These are phyloP conservation scores for Onthophagus taurus DNA, from an alignment of 1,140 invertebrate species.

Conservation along the genomic window DNA sequence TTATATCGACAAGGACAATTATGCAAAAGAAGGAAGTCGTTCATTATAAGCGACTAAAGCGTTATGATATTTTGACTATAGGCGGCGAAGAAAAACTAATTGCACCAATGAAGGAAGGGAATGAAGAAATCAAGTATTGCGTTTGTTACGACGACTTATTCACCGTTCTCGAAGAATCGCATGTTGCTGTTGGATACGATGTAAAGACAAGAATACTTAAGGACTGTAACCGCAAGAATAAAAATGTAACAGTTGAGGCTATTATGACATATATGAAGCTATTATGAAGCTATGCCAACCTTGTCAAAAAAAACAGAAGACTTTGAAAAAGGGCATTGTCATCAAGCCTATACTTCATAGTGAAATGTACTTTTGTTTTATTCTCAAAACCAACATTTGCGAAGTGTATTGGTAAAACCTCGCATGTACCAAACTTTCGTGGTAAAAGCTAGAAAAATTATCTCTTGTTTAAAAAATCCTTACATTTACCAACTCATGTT, in stretches of 20 bases:
- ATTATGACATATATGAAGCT: constrained; percentile 22
- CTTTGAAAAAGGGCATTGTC: constrained; percentile 27
- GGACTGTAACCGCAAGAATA: constrained; percentile 14
- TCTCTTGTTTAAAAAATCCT: too few relatives aligned
- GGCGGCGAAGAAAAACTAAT: constrained; percentile 18
- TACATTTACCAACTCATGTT: too few relatives aligned
- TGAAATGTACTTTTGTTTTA: constrained; percentile 30
- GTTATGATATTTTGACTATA: constrained; percentile 14
- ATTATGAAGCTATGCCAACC: constrained; percentile 20
- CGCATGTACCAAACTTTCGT: too few relatives aligned
- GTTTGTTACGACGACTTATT: constrained; percentile 24
- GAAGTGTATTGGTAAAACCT: too few relatives aligned
- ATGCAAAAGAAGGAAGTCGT: constrained; percentile 7
- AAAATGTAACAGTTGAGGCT: constrained; percentile 24
- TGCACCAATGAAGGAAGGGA: constrained; percentile 16
- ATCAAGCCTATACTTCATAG: constrained; percentile 26
- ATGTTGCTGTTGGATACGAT: constrained; percentile 23
- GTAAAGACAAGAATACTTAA: constrained; percentile 22
- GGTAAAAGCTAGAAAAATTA: too few relatives aligned
- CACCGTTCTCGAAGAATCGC: constrained; percentile 21
- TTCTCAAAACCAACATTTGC: too few relatives aligned
- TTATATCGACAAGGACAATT: too few relatives aligned
- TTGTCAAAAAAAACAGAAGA: constrained; percentile 21
- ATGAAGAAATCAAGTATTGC: constrained; percentile 21
- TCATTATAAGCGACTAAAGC: constrained; percentile 9